phyloP scores from a whole-genome alignment of 2,797 vertebrate species.

The Scolopax bukidnonensis region DNA sequence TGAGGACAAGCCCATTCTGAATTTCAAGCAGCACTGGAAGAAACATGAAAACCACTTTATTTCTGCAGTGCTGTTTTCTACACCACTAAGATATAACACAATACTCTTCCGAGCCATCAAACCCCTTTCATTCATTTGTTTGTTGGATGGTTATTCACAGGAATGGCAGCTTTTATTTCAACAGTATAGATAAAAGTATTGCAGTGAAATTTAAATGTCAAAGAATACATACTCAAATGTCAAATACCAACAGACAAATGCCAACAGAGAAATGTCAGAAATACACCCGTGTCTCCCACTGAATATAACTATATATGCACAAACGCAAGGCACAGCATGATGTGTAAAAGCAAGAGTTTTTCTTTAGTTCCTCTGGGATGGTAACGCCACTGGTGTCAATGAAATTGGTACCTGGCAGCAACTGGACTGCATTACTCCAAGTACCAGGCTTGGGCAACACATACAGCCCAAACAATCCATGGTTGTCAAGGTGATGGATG shows the following conservation, averaged over 20 bases:
- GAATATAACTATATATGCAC: constrained; percentile 24
- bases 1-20: background rate
- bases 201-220: constrained; percentile 67
- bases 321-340: background rate
- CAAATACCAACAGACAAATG: constrained; percentile 63
- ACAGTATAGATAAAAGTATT: constrained; percentile 6
- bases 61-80: background rate
- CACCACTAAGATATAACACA: background rate
- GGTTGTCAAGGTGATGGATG: background rate
- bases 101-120: background rate
- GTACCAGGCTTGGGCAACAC: background rate
- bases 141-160: constrained; percentile 20
- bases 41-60: constrained; percentile 1
- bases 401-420: background rate
- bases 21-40: background rate
- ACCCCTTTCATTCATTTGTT: background rate
- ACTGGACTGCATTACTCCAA: background rate
- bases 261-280: constrained; percentile 61
- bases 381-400: background rate
- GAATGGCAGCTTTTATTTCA: constrained; percentile 57
- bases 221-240: constrained; percentile 61
- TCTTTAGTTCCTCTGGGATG: background rate
- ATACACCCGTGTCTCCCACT: background rate
- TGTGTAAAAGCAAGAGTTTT: background rate
- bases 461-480: background rate